Conservation (phyloP, 2,797 vertebrate species). For the Mus caroli region DNA sequence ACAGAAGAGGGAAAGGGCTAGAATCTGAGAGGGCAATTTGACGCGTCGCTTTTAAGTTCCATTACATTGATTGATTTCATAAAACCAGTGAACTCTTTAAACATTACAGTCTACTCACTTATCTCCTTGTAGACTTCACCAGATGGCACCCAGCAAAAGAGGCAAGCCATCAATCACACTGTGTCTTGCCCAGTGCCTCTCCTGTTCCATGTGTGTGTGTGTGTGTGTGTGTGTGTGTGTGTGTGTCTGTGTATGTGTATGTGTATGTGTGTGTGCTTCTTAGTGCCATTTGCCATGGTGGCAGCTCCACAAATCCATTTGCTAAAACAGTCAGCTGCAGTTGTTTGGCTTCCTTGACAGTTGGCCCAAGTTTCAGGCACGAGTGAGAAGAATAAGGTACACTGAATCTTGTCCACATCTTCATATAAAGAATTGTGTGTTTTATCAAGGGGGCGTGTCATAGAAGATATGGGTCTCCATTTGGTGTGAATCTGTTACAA, state of each 20-base stretch:
- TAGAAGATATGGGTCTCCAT: not conserved
- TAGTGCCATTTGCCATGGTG: constrained; percentile 69
- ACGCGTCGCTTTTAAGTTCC: constrained; percentile 70
- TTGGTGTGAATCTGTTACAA: not conserved
- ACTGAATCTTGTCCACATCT: constrained; percentile 57
- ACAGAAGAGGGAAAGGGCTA: constrained; percentile 66
- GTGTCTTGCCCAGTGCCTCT: constrained; percentile 80
- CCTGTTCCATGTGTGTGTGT: constrained; percentile 70
- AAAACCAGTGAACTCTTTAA: constrained; percentile 78
- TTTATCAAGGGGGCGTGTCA: not conserved
- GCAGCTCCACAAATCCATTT: constrained; percentile 66
- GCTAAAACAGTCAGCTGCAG: constrained; percentile 79
- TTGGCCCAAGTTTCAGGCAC: constrained; percentile 76
- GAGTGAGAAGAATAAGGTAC: constrained; percentile 77
- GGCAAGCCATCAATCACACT: constrained; percentile 80
- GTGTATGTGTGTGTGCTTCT: constrained; percentile 67
- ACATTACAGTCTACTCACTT: constrained; percentile 68
- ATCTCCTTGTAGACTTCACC: constrained; percentile 75
- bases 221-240: constrained; percentile 49
- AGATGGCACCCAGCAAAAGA: constrained; percentile 81
- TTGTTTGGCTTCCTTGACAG: constrained; percentile 71
- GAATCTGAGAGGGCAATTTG: constrained; percentile 52
- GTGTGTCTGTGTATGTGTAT: not conserved
- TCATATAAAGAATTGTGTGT: not conserved
- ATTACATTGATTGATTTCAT: constrained; percentile 78